These are phyloP conservation scores for Mastomys coucha DNA, from an alignment of 2,113 vertebrate genomes.

Conservation along the genomic window DNA sequence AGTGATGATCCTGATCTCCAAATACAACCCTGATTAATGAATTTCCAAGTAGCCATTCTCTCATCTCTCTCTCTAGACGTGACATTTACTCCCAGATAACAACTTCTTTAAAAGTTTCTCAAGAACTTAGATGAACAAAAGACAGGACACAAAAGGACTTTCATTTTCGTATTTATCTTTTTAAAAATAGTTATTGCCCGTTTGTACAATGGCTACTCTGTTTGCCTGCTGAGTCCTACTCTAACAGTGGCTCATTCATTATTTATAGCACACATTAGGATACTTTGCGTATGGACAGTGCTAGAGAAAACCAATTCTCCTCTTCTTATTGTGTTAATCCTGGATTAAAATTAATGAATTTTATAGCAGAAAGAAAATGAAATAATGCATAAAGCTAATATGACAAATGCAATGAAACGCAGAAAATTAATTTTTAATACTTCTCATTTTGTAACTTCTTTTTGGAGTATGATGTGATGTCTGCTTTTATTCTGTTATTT, in stretches of 20 bases:
- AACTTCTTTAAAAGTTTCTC: conserved; percentile 72
- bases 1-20: conserved; percentile 64
- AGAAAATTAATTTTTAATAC: conserved; percentile 82
- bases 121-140: conserved; percentile 67
- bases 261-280: conserved; percentile 76
- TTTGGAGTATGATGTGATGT: conserved; percentile 44
- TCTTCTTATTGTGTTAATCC: conserved; percentile 79
- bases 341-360: conserved; percentile 84
- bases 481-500: conserved; percentile 51
- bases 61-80: conserved; percentile 43
- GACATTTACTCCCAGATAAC: conserved; percentile 69
- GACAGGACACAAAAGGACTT: conserved; percentile 50
- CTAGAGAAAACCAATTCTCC: conserved; percentile 78
- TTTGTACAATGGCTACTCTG: conserved; percentile 74
- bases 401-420: conserved; percentile 75
- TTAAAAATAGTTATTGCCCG: conserved; percentile 54
- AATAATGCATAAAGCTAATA: conserved; percentile 78
- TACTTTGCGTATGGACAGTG: conserved; percentile 66
- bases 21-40: conserved; percentile 67
- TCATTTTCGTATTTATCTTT: conserved; percentile 73
- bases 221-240: conserved; percentile 66
- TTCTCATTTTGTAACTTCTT: background rate
- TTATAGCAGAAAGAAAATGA: conserved; percentile 80
- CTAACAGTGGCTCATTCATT: conserved; percentile 73
- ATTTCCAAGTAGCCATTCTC: conserved; percentile 54